Evolutionary conservation across 2,797 vertebrate species (phyloP).

Genomic region (Poeciliopsis infans): DNA sequence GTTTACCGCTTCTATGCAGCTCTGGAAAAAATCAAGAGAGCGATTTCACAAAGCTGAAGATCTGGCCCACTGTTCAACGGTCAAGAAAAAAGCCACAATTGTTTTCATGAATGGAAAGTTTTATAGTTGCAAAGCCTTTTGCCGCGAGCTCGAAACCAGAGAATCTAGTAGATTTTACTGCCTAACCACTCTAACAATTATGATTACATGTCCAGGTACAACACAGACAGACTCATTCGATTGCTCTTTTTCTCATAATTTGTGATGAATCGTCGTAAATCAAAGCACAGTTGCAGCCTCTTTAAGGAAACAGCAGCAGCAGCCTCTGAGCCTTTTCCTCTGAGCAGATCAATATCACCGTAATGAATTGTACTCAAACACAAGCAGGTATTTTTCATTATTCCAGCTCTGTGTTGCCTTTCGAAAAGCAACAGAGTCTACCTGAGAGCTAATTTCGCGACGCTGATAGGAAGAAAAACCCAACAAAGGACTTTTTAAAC

Average conservation of each 20-base stretch:
- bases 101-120: neutral
- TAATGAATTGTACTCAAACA: slow-evolving; percentile 63
- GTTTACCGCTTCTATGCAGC: neutral
- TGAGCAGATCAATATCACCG: slow-evolving; percentile 64
- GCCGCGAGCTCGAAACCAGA: neutral
- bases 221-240: neutral
- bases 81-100: neutral
- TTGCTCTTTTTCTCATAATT: slow-evolving; percentile 17
- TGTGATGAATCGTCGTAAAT: slow-evolving; percentile 63
- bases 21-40: neutral
- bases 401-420: slow-evolving; percentile 46
- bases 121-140: neutral
- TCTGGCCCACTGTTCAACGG: neutral
- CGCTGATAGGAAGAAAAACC: slow-evolving; percentile 42
- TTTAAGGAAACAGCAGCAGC: slow-evolving; percentile 48
- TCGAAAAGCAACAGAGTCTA: slow-evolving; percentile 58
- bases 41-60: neutral
- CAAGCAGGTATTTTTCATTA: slow-evolving; percentile 65
- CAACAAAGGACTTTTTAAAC: slow-evolving; percentile 44
- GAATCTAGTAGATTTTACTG: neutral
- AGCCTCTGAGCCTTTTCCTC: slow-evolving; percentile 49
- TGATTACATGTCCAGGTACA: neutral
- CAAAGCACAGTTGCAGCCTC: slow-evolving; percentile 44
- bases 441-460: slow-evolving; percentile 52
- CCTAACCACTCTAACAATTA: neutral